Evolutionary conservation across 1,140 invertebrate genomes (phyloP), one percentile per base, ranked within the genome.

Genomic region (Eriosoma lanigerum): DNA sequence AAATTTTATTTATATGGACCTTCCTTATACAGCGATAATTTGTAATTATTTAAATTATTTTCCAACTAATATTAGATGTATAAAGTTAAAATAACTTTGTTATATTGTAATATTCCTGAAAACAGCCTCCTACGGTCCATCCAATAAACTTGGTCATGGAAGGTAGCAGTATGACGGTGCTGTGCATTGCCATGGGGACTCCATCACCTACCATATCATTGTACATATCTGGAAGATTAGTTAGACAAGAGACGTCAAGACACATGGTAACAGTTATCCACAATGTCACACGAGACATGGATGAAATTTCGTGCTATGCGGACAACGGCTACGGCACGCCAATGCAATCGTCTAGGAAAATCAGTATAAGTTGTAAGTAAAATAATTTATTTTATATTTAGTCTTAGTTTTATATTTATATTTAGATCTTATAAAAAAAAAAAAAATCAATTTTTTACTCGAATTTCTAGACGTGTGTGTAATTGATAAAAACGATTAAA

Each of bases 271-370:
- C 92, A 0, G 90, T 92, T 15, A 90, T 94, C 62, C 89, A 93
- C 83, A 93, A 94, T 85, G 91, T 94, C 2, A 93, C 91, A 0
- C 86, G 91, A 8, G 92, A 94, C 84, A 93, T 94, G 91, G 90
- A 93, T 84, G 89, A 93, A 83, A 92, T 94, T 58, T 92, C 92
- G 0, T 94, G 93, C 85, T 93, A 93, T 85, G 93, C 92, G 1
- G 93, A 94, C 86, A 94, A 94, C 84, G 93, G 93, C 6, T 93
- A 93, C 84, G 93, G 93, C 1, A 92, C 92, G 1, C 92, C 93
- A 8, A 93, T 93, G 90, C 92, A 94, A 85, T 90, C 92, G 9
- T 90, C 92, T 0, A 88, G 90, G 82, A 90, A 90, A 83, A 91
- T 94, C 81, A 90, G 90, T 76, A 93, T 94, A 70, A 93, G 91